Conservation (phyloP, 2,888 invertebrate genomes). For the Linnaemya tessellans region DNA sequence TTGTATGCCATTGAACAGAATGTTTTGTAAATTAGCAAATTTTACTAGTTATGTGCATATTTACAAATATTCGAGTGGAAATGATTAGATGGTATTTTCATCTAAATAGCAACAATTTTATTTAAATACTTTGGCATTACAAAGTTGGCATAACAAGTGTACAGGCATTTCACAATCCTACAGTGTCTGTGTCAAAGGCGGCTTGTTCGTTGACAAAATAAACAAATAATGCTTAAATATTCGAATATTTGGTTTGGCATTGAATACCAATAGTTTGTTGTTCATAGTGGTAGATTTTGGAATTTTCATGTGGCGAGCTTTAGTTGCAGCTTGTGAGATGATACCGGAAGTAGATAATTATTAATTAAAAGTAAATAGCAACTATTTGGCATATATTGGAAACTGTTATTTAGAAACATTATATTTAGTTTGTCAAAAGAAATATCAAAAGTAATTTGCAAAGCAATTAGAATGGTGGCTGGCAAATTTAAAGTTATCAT, state of each 20-base stretch:
- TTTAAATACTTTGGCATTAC: slow-evolving; percentile 41
- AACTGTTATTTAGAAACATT: neutral
- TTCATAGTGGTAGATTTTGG: neutral
- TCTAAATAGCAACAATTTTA: slow-evolving; percentile 34
- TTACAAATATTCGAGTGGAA: slow-evolving; percentile 17
- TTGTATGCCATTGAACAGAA: slow-evolving; percentile 29
- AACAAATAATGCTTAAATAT: slow-evolving; percentile 44
- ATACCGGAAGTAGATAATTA: slow-evolving; percentile 37
- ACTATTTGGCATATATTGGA: neutral
- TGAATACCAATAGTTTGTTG: slow-evolving; percentile 14
- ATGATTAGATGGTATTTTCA: slow-evolving; percentile 12
- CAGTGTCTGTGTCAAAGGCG: slow-evolving; percentile 40
- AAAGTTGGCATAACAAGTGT: slow-evolving; percentile 27
- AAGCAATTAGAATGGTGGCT: neutral
- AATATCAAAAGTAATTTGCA: neutral
- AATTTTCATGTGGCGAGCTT: neutral
- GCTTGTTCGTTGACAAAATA: slow-evolving; percentile 28
- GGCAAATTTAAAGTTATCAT: neutral
- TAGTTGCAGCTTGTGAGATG: neutral
- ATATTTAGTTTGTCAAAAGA: neutral
- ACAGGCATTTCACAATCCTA: slow-evolving; percentile 21
- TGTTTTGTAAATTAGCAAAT: slow-evolving; percentile 46
- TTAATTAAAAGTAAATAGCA: slow-evolving; percentile 50
- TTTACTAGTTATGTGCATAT: slow-evolving; percentile 3
- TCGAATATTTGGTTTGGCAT: slow-evolving; percentile 55